Base-by-base conservation (phyloP, 2,113 vertebrate species). In the Sceloporus undulatus region DNA sequence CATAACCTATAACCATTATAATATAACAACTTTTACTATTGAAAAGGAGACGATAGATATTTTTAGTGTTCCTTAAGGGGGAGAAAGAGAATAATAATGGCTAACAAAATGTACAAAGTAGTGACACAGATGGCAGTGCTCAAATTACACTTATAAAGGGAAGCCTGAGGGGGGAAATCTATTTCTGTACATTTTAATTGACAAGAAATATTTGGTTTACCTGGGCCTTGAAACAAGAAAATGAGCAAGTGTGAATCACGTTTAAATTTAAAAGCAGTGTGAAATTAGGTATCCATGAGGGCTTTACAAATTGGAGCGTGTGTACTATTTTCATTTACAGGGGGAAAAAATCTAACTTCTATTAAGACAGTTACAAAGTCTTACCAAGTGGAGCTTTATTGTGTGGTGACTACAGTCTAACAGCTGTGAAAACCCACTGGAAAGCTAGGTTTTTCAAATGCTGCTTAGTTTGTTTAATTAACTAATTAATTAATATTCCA, bases 51-150 rank as follows among this genome's bases (percentile, higher is more conserved):
- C 76, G 91, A 82, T 71, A 83, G 89, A 89, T 66, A 70, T 9
- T 84, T 85, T 93, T 89, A 79, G 94, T 93, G 84, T 85, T 71
- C 90, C 92, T 90, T 0, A 25, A 88, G 0, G 68, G n/a, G 29
- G 27, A 71, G 29, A 71, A 27, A 85, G 10, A 82, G 84, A 92
- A 84, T 85, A 86, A 89, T 78, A 56, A 38, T 0, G 42, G 73
- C 84, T 95, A 92, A 92, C 82, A 90, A 92, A 94, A 89, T 25
- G 88, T 76, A 93, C 85, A 90, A 91, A 0, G 56, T 66, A 94
- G 90, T 86, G 90, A 91, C 89, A 88, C 91, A 94, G 90, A 91
- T 94, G 94, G 92, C 81, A 95, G 91, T 84, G 77, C 90, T 92
- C 59, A 83, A 87, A 91, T 90, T 91, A 91, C 89, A 75, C 34